A percentile compares a stretch with the other conserved stretches of the same genome.
These are phyloP conservation scores for Pelobates cultripes DNA, from an alignment of 2,797 vertebrate species.

Conservation along the genomic window DNA sequence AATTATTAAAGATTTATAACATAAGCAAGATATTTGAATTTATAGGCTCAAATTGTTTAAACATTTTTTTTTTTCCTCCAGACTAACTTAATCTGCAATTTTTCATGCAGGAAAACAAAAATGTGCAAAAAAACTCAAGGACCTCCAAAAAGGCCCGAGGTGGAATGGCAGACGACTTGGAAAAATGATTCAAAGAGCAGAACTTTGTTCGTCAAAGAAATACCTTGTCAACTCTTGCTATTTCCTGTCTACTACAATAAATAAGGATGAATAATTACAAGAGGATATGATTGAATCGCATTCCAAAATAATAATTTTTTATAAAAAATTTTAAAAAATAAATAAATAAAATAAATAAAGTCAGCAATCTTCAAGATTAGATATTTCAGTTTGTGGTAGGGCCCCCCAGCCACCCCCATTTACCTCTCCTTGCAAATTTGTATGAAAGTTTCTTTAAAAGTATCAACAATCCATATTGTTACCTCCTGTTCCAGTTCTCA, in stretches of 20 bases:
- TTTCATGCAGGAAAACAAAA: slow-evolving; percentile 15
- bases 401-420: too few relatives aligned
- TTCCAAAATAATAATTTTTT: too few relatives aligned
- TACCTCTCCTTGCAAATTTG: too few relatives aligned
- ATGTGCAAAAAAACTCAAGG: neutral
- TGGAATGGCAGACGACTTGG: slow-evolving; percentile 22
- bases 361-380: neutral
- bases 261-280: slow-evolving; percentile 5
- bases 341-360: neutral
- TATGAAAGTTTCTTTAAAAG: too few relatives aligned
- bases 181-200: slow-evolving; percentile 13
- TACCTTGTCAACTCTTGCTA: neutral
- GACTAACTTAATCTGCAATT: slow-evolving; percentile 31
- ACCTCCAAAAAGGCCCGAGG: slow-evolving; percentile 13
- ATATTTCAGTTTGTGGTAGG: too few relatives aligned
- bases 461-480: too few relatives aligned
- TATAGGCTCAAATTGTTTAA: slow-evolving; percentile 47
- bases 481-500: too few relatives aligned
- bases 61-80: slow-evolving; percentile 50
- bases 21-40: slow-evolving; percentile 45
- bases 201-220: neutral
- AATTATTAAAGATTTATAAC: slow-evolving; percentile 44
- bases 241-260: slow-evolving; percentile 2
- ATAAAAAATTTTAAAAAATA: too few relatives aligned
- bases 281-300: neutral